Base-by-base conservation (phyloP, 2,797 vertebrate species). In the Sebastes goodei region DNA sequence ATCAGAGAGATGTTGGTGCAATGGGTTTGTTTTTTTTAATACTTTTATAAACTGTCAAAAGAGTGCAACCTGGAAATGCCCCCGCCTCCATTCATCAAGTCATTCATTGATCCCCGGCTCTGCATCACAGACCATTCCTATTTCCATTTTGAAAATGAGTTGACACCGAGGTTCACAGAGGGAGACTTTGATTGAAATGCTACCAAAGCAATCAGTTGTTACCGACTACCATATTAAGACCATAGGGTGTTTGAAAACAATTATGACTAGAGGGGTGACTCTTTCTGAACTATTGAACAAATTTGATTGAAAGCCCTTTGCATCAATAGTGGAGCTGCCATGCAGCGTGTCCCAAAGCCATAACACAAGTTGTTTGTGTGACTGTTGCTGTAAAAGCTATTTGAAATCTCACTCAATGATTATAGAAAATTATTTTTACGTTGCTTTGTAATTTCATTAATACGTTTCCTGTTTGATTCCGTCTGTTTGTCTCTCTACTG, bases 141-240 rank as follows among this genome's bases (percentile, higher is more conserved):
- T 88, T 88, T 86, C 23, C 56, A 80, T 72, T 84, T 71, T 76
- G 80, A 76, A 86, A 77, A 77, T 27, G 33, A 85, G 75, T 1
- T 10, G 67, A 78, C 59, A 27, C 25, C 11, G 23, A 56, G 60
- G 71, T 80, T 78, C 68, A 71, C 68, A 29, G 66, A 61, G 78
- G 35, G 52, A 52, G 63, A 62, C 69, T 80, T 38, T 83, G 85
- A 91, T 87, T 82, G 75, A 78, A 86, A 81, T 46, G 76, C 63
- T 30, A 30, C 77, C 68, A 86, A 82, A 86, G 86, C 83, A 66
- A 70, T 87, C 52, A 64, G 25, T 30, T 71, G 82, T 80, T 72
- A 68, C 75, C 20, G 15, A 60, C 35, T 7, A 29, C 53, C 52
- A n/a, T 53, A 71, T 79, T 75, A 88, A 71, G 25, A 38, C 75